Conservation (phyloP, 2,797 vertebrate species). For the Heteromormyrus szaboi region DNA sequence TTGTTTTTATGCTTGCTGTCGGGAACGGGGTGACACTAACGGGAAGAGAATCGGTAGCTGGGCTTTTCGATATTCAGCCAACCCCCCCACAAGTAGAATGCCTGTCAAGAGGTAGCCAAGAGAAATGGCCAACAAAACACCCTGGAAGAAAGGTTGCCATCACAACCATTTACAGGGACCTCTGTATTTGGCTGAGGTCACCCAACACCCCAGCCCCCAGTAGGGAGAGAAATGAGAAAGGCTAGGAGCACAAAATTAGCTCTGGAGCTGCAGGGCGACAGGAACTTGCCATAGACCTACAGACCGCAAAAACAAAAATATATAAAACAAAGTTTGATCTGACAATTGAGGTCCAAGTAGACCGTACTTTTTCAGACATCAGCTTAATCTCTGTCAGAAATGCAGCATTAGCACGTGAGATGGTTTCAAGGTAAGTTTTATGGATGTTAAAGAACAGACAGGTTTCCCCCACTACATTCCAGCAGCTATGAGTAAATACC, state of each 20-base stretch:
- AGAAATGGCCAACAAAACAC: conserved; percentile 48
- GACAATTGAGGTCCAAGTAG: background rate
- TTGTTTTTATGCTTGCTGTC: background rate
- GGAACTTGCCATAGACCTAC: background rate
- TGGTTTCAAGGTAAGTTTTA: conserved; percentile 3
- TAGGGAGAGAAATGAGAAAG: background rate
- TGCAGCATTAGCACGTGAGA: background rate
- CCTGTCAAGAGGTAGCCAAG: conserved; percentile 39
- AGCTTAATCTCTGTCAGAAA: background rate
- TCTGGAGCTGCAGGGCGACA: background rate
- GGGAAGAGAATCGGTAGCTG: conserved; percentile 6
- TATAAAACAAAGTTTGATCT: background rate
- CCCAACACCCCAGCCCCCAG: conserved; percentile 25
- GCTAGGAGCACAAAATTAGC: background rate
- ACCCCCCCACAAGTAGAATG: conserved; percentile 25
- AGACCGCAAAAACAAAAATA: background rate
- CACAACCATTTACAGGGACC: conserved; percentile 47
- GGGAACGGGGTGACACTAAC: background rate
- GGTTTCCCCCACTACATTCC: background rate
- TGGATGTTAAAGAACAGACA: background rate
- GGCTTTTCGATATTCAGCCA: conserved; percentile 19
- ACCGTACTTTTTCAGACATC: background rate
- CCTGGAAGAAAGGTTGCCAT: conserved; percentile 50
- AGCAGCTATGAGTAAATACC: conserved; percentile 16
- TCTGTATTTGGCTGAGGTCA: conserved; percentile 46